Conservation (phyloP, 2,888 invertebrate species). For the Polydrusus cervinus region DNA sequence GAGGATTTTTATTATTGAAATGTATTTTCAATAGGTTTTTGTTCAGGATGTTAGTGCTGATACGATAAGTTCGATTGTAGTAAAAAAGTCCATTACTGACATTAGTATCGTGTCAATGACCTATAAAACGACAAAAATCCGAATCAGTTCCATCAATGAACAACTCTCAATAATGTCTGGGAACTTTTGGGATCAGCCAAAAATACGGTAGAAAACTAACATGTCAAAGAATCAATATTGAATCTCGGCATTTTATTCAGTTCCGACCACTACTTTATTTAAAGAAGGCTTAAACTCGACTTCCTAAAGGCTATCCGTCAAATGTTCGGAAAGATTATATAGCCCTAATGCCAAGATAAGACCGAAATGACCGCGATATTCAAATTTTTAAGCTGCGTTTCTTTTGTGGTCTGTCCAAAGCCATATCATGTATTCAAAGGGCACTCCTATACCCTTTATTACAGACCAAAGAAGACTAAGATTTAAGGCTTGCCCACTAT, state of each 20-base stretch:
- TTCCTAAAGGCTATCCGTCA: constrained; percentile 66
- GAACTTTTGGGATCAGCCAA: neutral
- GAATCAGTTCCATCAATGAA: too few species aligned
- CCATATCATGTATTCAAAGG: constrained; percentile 68
- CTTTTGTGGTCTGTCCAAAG: constrained; percentile 68
- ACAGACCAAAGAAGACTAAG: constrained; percentile 46
- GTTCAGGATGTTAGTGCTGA: too few species aligned
- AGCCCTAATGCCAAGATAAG: constrained; percentile 71
- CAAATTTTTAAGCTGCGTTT: constrained; percentile 72
- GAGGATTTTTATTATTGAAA: too few species aligned
- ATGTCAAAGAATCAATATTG: constrained; percentile 21
- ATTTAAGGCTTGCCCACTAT: constrained; percentile 47
- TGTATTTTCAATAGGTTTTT: too few species aligned
- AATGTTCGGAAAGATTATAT: constrained; percentile 67
- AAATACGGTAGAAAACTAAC: neutral
- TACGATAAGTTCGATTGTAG: too few species aligned
- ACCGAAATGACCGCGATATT: constrained; percentile 72
- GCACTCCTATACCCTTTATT: constrained; percentile 56
- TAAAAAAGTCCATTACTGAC: too few species aligned
- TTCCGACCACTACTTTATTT: constrained; percentile 42
- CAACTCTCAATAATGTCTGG: neutral
- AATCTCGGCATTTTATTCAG: constrained; percentile 11
- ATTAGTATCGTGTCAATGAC: too few species aligned
- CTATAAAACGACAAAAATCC: too few species aligned
- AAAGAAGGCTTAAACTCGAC: constrained; percentile 48